Conservation (phyloP, 2,888 invertebrate species). For the Campoletis raptor region DNA sequence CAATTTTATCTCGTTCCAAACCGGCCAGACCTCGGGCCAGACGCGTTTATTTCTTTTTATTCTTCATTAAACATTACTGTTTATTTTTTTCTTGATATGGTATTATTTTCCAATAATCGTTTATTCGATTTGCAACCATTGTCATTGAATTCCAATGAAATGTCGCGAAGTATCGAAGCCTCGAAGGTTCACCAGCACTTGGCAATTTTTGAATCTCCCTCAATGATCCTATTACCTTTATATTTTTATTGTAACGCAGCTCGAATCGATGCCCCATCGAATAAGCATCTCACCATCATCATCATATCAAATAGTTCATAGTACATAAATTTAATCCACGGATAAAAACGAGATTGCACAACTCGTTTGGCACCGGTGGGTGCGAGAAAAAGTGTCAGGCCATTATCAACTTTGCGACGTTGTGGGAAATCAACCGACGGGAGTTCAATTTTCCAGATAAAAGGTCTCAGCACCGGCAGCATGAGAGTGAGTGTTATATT, state of each 20-base stretch:
- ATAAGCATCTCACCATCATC: constrained; percentile 2
- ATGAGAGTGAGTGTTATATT: constrained; percentile 48
- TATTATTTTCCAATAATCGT: neutral
- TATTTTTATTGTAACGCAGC: neutral
- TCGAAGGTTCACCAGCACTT: neutral
- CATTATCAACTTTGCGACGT: constrained; percentile 57
- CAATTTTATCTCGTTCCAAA: constrained; percentile 7
- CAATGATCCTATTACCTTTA: neutral
- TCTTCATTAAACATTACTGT: neutral
- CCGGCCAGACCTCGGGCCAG: neutral
- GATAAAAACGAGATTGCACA: constrained; percentile 65
- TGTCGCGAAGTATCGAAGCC: neutral
- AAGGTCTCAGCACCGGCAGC: constrained; percentile 49
- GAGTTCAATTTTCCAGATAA: constrained; percentile 69
- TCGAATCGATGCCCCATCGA: constrained; percentile 32
- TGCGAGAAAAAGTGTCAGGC: constrained; percentile 8
- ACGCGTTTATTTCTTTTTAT: neutral
- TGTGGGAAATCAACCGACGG: constrained; percentile 70
- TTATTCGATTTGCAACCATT: constrained; percentile 15
- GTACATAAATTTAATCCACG: constrained; percentile 67
- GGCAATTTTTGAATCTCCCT: neutral
- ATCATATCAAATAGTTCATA: constrained; percentile 48
- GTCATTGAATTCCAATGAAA: neutral
- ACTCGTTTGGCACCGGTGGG: constrained; percentile 54
- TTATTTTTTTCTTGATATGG: neutral